Evolutionary conservation across 1,140 invertebrate species (phyloP).

Genomic region (Melipona quadrifasciata): DNA sequence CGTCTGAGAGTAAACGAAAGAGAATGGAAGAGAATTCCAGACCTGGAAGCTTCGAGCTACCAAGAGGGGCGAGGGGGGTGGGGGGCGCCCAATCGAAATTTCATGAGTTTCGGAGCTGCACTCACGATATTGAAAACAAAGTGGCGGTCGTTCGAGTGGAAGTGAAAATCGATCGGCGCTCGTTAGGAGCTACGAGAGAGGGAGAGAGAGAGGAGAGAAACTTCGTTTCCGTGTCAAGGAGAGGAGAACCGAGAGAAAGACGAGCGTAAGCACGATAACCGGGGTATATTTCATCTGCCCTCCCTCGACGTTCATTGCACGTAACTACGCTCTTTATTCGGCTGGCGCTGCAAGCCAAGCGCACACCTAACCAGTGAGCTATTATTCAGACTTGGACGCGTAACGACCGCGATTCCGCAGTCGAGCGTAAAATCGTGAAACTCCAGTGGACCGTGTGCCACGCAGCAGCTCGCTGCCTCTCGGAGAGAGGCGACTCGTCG

Average conservation of each 20-base stretch:
- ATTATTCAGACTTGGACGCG: conserved; percentile 58
- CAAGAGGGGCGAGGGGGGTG: too few species aligned
- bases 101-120: neutral
- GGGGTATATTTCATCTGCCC: conserved; percentile 58
- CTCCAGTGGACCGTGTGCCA: conserved; percentile 50
- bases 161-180: conserved; percentile 23
- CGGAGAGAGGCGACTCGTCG: neutral
- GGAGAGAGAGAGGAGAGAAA: neutral
- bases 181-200: conserved; percentile 3
- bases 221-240: conserved; percentile 21
- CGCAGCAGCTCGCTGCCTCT: conserved; percentile 10
- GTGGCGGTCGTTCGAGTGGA: neutral
- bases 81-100: neutral
- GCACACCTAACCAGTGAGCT: conserved; percentile 30
- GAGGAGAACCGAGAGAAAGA: neutral
- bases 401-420: conserved; percentile 53
- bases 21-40: neutral
- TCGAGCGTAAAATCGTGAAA: conserved; percentile 64
- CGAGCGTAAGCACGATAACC: conserved; percentile 45
- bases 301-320: conserved; percentile 59
- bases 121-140: conserved; percentile 41
- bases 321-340: conserved; percentile 62
- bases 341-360: conserved; percentile 22
- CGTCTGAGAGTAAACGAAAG: neutral
- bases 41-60: neutral